phyloP scores from a whole-genome alignment of 2,113 vertebrate genomes.

The Dermatemys mawii region DNA sequence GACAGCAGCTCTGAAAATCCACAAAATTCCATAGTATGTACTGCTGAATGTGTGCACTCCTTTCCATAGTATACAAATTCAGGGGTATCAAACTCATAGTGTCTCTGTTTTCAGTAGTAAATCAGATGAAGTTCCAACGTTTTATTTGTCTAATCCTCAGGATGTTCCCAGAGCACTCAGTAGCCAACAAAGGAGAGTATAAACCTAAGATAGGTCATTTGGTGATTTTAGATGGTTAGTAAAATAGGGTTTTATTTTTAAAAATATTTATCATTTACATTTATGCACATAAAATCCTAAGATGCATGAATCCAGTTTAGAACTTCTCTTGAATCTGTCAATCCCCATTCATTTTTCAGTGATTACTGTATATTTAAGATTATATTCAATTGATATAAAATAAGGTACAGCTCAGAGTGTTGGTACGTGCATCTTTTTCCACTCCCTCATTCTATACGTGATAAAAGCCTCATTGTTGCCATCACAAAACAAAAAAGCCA shows the following conservation, averaged over 20 bases:
- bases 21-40: not conserved
- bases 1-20: not conserved
- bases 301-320: not conserved
- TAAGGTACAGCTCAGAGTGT: not conserved
- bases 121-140: conserved; percentile 4
- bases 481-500: not conserved
- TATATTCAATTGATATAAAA: not conserved
- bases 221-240: not conserved
- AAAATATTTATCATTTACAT: not conserved
- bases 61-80: not conserved
- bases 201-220: not conserved
- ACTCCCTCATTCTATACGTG: not conserved
- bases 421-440: not conserved
- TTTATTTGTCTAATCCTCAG: not conserved
- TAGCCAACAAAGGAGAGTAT: not conserved
- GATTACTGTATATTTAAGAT: not conserved
- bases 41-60: not conserved
- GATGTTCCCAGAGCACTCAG: not conserved
- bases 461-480: not conserved
- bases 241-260: too few species aligned
- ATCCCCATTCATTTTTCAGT: not conserved
- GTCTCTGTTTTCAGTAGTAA: not conserved
- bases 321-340: not conserved
- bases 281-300: not conserved
- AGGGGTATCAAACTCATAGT: not conserved